These are phyloP conservation scores for Dryocosmus kuriphilus DNA, from an alignment of 2,888 invertebrate genomes.

Conservation along the genomic window DNA sequence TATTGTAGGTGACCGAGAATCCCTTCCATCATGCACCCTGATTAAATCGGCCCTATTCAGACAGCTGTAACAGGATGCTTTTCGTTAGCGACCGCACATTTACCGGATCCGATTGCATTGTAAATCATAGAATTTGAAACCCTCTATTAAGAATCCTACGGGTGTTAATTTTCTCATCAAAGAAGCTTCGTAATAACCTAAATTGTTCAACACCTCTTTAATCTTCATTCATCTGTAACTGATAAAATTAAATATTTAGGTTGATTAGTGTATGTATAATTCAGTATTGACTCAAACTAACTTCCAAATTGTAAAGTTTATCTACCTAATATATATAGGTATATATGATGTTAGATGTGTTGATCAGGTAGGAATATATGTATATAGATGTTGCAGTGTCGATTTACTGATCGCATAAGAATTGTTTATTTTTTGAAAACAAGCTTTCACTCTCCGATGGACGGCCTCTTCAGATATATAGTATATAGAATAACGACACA, in stretches of 20 bases:
- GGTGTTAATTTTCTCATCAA: slow-evolving; percentile 13
- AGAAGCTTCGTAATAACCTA: not conserved
- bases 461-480: too few species aligned
- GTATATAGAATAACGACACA: too few species aligned
- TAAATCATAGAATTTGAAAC: slow-evolving; percentile 36
- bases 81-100: slow-evolving; percentile 55
- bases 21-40: slow-evolving; percentile 90
- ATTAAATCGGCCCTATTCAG: slow-evolving; percentile 90
- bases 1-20: slow-evolving; percentile 86
- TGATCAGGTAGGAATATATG: too few species aligned
- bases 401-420: too few species aligned
- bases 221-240: too few species aligned
- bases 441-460: too few species aligned
- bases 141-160: not conserved
- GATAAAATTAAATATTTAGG: too few species aligned
- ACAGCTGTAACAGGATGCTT: slow-evolving; percentile 82
- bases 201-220: not conserved
- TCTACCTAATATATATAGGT: too few species aligned
- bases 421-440: too few species aligned
- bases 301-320: not conserved
- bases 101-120: slow-evolving; percentile 41
- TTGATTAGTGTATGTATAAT: not conserved
- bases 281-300: not conserved
- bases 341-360: too few species aligned
- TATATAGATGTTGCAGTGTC: too few species aligned